Conservation (phyloP, 2,113 vertebrate genomes). For the Arothron firmamentum region DNA sequence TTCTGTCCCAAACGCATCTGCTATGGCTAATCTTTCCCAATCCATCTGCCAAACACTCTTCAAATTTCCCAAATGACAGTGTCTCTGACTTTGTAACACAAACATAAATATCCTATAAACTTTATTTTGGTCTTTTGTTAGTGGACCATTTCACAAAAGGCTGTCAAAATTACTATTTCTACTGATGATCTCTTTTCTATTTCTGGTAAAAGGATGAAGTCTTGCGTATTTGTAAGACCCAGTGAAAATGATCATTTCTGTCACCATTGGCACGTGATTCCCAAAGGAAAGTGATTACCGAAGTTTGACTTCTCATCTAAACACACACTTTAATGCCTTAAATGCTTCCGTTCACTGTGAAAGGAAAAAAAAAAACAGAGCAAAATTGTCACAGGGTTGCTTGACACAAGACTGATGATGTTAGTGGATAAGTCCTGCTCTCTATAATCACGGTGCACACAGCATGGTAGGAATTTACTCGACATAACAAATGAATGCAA, state of each 20-base stretch:
- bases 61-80: slow-evolving; percentile 73
- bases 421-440: slow-evolving; percentile 58
- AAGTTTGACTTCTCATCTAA: slow-evolving; percentile 13
- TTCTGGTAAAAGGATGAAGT: neutral
- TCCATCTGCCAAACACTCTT: slow-evolving; percentile 75
- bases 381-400: slow-evolving; percentile 44
- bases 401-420: slow-evolving; percentile 63
- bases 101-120: slow-evolving; percentile 34
- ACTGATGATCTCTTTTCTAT: neutral
- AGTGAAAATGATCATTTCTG: slow-evolving; percentile 1
- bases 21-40: slow-evolving; percentile 75
- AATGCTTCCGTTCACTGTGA: slow-evolving; percentile 37
- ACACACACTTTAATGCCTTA: slow-evolving; percentile 27
- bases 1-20: slow-evolving; percentile 81
- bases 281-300: neutral
- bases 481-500: slow-evolving; percentile 69
- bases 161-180: neutral
- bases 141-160: slow-evolving; percentile 16
- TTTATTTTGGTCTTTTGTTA: too few species aligned
- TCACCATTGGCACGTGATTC: neutral
- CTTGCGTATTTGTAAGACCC: neutral
- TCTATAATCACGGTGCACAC: slow-evolving; percentile 66
- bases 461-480: slow-evolving; percentile 69
- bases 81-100: slow-evolving; percentile 53
- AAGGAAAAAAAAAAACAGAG: slow-evolving; percentile 40